phyloP scores from a whole-genome alignment of 2,113 vertebrate species.

The Rhegmatorhina hoffmannsi region DNA sequence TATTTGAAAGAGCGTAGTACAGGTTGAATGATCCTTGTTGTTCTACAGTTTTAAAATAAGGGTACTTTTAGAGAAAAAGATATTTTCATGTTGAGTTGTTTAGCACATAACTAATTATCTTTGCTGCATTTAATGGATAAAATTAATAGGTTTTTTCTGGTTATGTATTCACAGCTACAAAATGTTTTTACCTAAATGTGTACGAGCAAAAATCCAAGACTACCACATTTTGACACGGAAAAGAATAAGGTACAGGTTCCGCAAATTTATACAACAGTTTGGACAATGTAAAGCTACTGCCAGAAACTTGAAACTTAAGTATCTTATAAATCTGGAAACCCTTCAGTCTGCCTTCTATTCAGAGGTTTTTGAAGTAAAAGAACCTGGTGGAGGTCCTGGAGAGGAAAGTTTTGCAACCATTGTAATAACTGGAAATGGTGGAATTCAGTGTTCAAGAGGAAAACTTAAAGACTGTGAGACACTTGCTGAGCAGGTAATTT shows the following conservation, averaged over 20 bases:
- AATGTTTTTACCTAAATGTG: constrained; percentile 87
- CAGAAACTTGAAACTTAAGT: constrained; percentile 93
- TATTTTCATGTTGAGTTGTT: not conserved
- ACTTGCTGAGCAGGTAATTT: constrained; percentile 80
- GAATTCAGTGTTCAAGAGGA: constrained; percentile 88
- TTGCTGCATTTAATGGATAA: constrained; percentile 29
- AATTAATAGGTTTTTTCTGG: not conserved
- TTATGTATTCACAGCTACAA: constrained; percentile 87
- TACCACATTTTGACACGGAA: constrained; percentile 96
- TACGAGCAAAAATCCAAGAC: constrained; percentile 88
- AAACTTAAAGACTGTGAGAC: constrained; percentile 76
- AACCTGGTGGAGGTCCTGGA: constrained; percentile 78
- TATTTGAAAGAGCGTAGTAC: not conserved
- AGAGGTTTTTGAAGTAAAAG: constrained; percentile 89
- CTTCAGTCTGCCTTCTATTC: constrained; percentile 90
- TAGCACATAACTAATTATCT: not conserved
- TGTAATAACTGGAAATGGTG: constrained; percentile 88
- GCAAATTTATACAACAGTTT: constrained; percentile 93
- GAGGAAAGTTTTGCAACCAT: constrained; percentile 85
- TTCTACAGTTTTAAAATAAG: not conserved
- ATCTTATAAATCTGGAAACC: constrained; percentile 94
- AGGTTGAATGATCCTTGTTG: not conserved
- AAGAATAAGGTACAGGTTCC: constrained; percentile 94
- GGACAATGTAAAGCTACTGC: constrained; percentile 89
- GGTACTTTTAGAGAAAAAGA: not conserved